Evolutionary conservation across 2,113 vertebrate species (phyloP).

Genomic region (Ondatra zibethicus): DNA sequence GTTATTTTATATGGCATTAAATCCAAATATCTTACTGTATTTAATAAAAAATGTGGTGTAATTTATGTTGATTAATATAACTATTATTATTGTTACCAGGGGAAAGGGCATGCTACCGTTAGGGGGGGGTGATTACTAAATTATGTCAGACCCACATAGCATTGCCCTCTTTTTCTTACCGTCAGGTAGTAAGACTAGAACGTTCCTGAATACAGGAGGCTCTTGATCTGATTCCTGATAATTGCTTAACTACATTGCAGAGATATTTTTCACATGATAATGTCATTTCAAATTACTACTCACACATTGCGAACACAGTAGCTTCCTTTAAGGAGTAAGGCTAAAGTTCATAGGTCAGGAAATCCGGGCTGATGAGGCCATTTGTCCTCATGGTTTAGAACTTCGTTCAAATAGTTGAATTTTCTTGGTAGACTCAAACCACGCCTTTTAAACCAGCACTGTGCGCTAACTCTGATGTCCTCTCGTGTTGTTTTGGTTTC

Average conservation of each 20-base stretch:
- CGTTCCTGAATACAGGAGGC: constrained; percentile 6
- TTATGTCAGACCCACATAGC: constrained; percentile 13
- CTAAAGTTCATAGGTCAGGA: not conserved
- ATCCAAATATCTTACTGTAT: not conserved
- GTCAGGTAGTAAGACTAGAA: constrained; percentile 9
- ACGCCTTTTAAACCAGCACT: not conserved
- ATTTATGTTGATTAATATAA: not conserved
- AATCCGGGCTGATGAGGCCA: not conserved
- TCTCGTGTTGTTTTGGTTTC: not conserved
- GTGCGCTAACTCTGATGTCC: not conserved
- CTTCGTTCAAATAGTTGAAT: not conserved
- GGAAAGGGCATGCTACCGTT: not conserved
- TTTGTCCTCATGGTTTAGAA: not conserved
- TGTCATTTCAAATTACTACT: not conserved
- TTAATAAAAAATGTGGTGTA: constrained; percentile 6
- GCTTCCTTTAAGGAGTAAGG: not conserved
- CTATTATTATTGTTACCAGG: not conserved
- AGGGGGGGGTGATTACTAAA: not conserved
- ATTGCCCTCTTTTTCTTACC: not conserved
- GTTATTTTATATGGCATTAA: not conserved
- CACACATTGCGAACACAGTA: not conserved
- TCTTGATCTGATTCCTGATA: not conserved
- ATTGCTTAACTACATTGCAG: constrained; percentile 28
- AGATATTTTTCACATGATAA: constrained; percentile 27
- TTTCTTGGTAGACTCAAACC: not conserved